Base-by-base conservation (phyloP, 2,888 invertebrate species). In the Apotomis capreana region DNA sequence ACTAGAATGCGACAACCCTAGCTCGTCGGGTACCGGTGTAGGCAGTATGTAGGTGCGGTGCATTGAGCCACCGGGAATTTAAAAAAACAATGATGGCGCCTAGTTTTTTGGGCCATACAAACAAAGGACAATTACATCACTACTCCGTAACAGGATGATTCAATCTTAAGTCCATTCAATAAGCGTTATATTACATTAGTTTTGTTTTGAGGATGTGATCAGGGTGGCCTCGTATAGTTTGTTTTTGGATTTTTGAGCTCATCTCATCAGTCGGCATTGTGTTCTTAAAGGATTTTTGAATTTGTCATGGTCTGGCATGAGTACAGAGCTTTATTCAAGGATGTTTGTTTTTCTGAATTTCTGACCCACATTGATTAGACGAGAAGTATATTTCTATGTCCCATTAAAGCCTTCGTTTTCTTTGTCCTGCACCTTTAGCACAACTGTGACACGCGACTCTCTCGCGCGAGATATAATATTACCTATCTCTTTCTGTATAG, bases 81-180 rank as follows among this genome's bases (percentile, higher is more conserved):
- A 70, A 78, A 78, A 78, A 79, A 79, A 80, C 77, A 77, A 76
- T 72, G 69, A 73, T 79, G 81, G 83, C 82, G 80, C 80, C 76
- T 68, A 68, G 69, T 76, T 75, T 77, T 74, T 75, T 73, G 73
- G 70, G 59, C 54, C 61, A 40, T 12, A 40, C 68, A 72, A 69
- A 73, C 60, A 65, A 69, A 69, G 64, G 10, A 71, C 52, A 65
- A 64, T 70, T 61, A 65, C 70, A 70, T 67, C 65, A 70, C 15
- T 26, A 44, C 26, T 44, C 9, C 5, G 59, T 13, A 52, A 54
- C 13, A 40, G 8, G 5, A 12, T 13, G 44, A 13, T n/a, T 59
- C 12, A 64, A 10, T 10, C 26, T 44, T 64, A 64, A 64, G 8
- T 12, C 55, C 44, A 44, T 26, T 15, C 0, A 2, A 64, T 55